These are phyloP conservation scores for Leptonema lineaticorne DNA, from an alignment of 1,140 invertebrate genomes.

Conservation along the genomic window DNA sequence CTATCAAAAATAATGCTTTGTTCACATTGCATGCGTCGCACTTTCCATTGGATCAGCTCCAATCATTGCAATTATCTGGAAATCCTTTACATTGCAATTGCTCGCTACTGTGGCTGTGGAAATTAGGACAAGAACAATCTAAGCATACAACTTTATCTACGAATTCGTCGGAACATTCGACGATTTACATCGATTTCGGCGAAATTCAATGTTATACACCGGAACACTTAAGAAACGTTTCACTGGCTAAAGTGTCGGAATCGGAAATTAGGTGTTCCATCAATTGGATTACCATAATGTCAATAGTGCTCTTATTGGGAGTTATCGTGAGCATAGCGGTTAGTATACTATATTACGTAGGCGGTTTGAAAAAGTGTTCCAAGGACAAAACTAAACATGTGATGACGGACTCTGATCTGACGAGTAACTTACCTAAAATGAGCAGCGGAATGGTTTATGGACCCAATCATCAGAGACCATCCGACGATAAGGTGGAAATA, in stretches of 20 bases:
- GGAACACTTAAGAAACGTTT: constrained; percentile 52
- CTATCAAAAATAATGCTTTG: constrained; percentile 69
- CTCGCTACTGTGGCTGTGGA: constrained; percentile 83
- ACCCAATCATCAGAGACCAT: constrained; percentile 50
- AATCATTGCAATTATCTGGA: constrained; percentile 69
- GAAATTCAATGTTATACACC: constrained; percentile 59
- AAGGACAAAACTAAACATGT: constrained; percentile 56
- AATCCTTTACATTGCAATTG: constrained; percentile 88
- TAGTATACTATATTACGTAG: constrained; percentile 59
- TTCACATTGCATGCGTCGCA: constrained; percentile 73
- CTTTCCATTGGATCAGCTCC: constrained; percentile 74
- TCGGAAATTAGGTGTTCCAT: constrained; percentile 62
- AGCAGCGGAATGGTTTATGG: constrained; percentile 54
- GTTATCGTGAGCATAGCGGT: constrained; percentile 58
- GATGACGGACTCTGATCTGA: constrained; percentile 55
- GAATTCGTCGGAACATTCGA: constrained; percentile 47
- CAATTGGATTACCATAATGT: constrained; percentile 59
- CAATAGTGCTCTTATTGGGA: constrained; percentile 58
- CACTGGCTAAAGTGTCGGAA: constrained; percentile 58
- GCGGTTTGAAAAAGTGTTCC: constrained; percentile 56
- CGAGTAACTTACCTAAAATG: constrained; percentile 54
- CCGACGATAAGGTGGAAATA: constrained; percentile 54
- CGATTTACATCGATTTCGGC: constrained; percentile 54
- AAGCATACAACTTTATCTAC: constrained; percentile 45
- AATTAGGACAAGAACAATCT: constrained; percentile 62